Evolutionary conservation across 2,113 vertebrate species (phyloP), one percentile per base, ranked within the genome.

Genomic region (Heteronetta atricapilla): DNA sequence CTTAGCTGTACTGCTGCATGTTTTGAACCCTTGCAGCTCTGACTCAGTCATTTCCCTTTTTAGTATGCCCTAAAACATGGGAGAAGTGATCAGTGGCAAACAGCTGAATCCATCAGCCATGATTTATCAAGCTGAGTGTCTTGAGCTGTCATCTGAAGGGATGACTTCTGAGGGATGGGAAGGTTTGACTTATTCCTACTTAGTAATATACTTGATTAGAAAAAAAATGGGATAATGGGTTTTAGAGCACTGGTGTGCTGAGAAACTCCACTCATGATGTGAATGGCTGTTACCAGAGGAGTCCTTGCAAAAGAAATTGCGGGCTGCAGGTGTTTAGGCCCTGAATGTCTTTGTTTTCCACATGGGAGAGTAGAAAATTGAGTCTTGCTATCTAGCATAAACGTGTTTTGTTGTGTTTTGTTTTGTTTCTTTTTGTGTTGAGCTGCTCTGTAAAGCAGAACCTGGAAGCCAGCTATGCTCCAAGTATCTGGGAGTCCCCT

Each of bases 1-100:
- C 9, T 14, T 12, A 53, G 64, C 17, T 1, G 13, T 25, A 20
- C 5, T 26, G 12, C 34, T n/a, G 6, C 5, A 0, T 1, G 1
- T 4, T 50, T n/a, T 2, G 59, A 80, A 53, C 17, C 31, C 42
- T 11, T 34, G 22, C 31, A 42, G 26, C 36, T 82, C 44, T 40
- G 16, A 17, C 10, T 34, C 6, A 10, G 4, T 10, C 3, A 0
- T 42, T 64, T 81, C 23, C 38, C 26, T 38, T 29, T 56, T 40
- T 40, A 17, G 2, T 5, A 3, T 10, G 6, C 6, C 44, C 13
- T 59, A 50, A 62, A 29, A 26, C 0, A 12, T 7, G 44, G 28
- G 12, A 58, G 31, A 33, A 55, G 15, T 1, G 16, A 31, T 3
- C 6, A 6, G 0, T 6, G 13, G 9, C 44, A 42, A 73, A 21